Base-by-base conservation (phyloP, 2,113 vertebrate genomes). In the Oplegnathus fasciatus region DNA sequence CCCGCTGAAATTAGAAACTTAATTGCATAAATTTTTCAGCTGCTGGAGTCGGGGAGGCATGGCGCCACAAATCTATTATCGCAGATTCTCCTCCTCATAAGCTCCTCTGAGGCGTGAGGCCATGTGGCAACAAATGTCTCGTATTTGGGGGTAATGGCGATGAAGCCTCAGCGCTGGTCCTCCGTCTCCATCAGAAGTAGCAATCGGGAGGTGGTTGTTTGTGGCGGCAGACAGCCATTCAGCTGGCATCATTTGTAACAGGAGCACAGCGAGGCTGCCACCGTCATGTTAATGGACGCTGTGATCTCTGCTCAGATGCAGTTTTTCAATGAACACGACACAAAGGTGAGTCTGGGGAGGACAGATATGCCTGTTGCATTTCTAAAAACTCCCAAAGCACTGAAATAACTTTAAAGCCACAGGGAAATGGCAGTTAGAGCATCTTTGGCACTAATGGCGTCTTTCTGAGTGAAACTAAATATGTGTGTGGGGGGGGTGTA, bases 21-120 rank as follows among this genome's bases (percentile, higher is more conserved):
- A 93, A 94, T 93, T 91, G 85, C 86, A 80, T 62, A 52, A 5
- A 90, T 93, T 86, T 91, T 87, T 94, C 81, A 82, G 57, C 77
- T 50, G 54, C 78, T 42, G 30, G 65, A 86, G 80, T 85, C 26
- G 1, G 52, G 78, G 78, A 78, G 83, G 71, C 64, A 83, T 69
- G 84, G 76, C n/a, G 44, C 55, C 77, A 40, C 71, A 75, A 75
- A 90, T 87, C 77, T 87, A 80, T 91, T 89, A 83, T 76, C 17
- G 17, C 80, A 80, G 55, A 85, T 88, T 82, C 50, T 82, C 50
- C 57, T 42, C 18, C 79, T 68, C 67, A 55, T 83, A 13, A 79
- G 44, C 69, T 46, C 67, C 6, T 67, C 52, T 85, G n/a, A 66
- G 70, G 66, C 58, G 11, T 15, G 60, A 86, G 77, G 89, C 81